Evolutionary conservation across 2,113 vertebrate species (phyloP).

Genomic region (Phyllopteryx taeniolatus): DNA sequence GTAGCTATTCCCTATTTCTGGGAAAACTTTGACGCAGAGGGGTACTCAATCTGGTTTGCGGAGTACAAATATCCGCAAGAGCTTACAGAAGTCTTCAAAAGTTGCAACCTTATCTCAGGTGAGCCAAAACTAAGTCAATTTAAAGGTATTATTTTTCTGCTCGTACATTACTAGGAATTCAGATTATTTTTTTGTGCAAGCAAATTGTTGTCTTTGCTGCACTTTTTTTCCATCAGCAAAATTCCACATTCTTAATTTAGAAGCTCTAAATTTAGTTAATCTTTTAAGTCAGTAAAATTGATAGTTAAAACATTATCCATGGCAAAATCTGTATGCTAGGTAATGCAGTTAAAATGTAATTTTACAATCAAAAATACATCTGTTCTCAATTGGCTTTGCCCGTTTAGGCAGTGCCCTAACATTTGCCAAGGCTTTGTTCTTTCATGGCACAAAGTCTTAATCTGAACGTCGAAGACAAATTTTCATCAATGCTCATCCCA

Average conservation of each 20-base stretch:
- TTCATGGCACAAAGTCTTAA: constrained; percentile 56
- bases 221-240: not conserved
- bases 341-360: not conserved
- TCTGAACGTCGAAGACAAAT: constrained; percentile 55
- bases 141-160: not conserved
- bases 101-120: constrained; percentile 96
- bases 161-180: not conserved
- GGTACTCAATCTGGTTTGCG: constrained; percentile 85
- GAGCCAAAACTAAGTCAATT: constrained; percentile 12
- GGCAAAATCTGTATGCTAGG: not conserved
- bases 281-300: not conserved
- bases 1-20: constrained; percentile 89
- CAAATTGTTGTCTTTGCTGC: not conserved
- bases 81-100: constrained; percentile 86
- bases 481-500: constrained; percentile 61
- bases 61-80: constrained; percentile 86
- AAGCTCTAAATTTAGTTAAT: not conserved
- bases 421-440: constrained; percentile 63
- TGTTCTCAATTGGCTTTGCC: too few relatives aligned
- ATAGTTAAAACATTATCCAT: not conserved
- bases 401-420: constrained; percentile 31
- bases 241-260: not conserved
- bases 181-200: not conserved
- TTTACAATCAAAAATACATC: not conserved
- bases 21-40: constrained; percentile 86